Conservation (phyloP, 2,888 invertebrate genomes). For the Napeogenes inachia region DNA sequence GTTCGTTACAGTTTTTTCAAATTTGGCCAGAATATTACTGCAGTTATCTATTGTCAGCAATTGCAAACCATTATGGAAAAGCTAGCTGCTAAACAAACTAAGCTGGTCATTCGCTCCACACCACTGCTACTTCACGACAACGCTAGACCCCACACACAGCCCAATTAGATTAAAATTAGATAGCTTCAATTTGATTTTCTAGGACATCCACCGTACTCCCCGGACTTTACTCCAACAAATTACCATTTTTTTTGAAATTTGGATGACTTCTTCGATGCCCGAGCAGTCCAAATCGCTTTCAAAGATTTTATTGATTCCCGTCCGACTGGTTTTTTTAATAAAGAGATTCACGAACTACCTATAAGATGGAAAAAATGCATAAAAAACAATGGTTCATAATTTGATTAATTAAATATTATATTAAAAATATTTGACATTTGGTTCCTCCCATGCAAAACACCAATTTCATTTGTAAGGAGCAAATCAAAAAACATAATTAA, state of each 20-base stretch:
- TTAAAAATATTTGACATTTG: background rate
- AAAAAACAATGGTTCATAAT: no score
- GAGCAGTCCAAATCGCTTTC: background rate
- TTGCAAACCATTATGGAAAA: background rate
- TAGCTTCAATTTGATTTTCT: background rate
- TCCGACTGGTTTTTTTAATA: no score
- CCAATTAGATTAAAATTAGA: background rate
- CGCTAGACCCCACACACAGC: background rate
- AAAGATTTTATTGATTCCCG: no score
- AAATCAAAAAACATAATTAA: background rate
- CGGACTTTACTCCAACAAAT: background rate
- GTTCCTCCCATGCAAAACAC: background rate
- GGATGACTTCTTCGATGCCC: background rate
- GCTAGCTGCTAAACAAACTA: background rate
- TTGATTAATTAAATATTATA: background rate
- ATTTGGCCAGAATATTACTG: no score
- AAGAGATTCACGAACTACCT: no score
- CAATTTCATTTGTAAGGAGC: background rate
- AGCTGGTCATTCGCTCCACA: background rate
- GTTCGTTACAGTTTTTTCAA: no score
- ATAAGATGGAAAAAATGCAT: no score
- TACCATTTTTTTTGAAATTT: background rate
- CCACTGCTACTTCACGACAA: background rate
- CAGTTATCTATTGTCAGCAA: background rate
- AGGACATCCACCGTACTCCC: background rate